Evolutionary conservation across 2,888 invertebrate species (phyloP), one percentile per base, ranked within the genome.

Genomic region (Tachystola acroxantha): DNA sequence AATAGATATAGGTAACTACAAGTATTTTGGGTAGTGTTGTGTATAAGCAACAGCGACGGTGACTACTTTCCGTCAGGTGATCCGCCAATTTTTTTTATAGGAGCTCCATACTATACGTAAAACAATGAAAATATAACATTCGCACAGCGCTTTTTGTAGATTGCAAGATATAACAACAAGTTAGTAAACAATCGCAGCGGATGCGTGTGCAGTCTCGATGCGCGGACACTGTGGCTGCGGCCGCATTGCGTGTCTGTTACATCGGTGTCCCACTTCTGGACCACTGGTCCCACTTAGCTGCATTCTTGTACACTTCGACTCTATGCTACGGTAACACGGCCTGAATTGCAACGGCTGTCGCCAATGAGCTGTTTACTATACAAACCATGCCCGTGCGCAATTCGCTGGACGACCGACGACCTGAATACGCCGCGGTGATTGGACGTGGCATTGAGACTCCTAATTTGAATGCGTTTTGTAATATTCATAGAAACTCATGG

Each of bases 161-260:
- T n/a, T n/a, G n/a, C n/a, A n/a, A n/a, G n/a, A n/a, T n/a, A n/a
- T n/a, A n/a, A n/a, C n/a, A n/a, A n/a, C 24, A 24, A 24, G 9
- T 26, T 7, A 24, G 27, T 27, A 10, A 27, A 27, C 5, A 4
- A 30, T 51, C 38, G 36, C 32, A 43, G 42, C 55, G 56, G 51
- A 36, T 60, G 58, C 53, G 45, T 43, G 42, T 16, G 29, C 43
- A 29, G 5, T 25, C 22, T 24, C 20, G 34, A n/a, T n/a, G n/a
- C n/a, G 10, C 24, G 32, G 25, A 34, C 32, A 36, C 37, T n/a
- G n/a, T n/a, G n/a, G n/a, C 43, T 40, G 38, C 22, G 32, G 57
- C 59, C 53, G 36, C 51, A 50, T 70, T 75, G 70, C 75, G 67
- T 70, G 60, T 45, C 35, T 47, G 47, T 77, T 78, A 76, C 77